phyloP scores from a whole-genome alignment of 2,888 invertebrate genomes.

The Biston stratarius region DNA sequence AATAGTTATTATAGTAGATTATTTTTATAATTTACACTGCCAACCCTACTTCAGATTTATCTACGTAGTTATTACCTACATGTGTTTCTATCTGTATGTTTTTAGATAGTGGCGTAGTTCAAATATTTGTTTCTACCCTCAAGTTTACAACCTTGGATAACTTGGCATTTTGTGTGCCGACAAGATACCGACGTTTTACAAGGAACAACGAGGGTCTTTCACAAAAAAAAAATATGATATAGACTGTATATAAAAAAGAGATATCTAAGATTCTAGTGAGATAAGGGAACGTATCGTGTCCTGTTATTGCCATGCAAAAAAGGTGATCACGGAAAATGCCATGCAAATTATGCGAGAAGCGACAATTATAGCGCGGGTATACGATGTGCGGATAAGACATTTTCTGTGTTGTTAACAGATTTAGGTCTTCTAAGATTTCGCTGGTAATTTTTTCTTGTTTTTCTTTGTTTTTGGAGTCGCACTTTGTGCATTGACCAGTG shows the following conservation, averaged over 20 bases:
- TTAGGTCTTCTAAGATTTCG: too few relatives aligned
- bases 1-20: too few relatives aligned
- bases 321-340: too few relatives aligned
- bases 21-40: not conserved
- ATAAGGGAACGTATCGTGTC: too few relatives aligned
- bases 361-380: too few relatives aligned
- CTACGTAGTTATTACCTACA: conserved; percentile 8
- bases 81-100: conserved; percentile 14
- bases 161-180: conserved; percentile 26
- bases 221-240: not conserved
- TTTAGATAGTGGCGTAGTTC: conserved; percentile 25
- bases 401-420: too few relatives aligned
- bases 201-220: not conserved
- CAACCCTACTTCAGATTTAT: conserved; percentile 9
- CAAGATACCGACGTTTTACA: conserved; percentile 5
- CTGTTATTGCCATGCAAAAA: too few relatives aligned
- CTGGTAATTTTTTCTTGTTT: too few relatives aligned
- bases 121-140: conserved; percentile 45
- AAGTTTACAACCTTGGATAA: conserved; percentile 27
- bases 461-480: too few relatives aligned
- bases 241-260: not conserved
- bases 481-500: too few relatives aligned
- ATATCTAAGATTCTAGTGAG: not conserved
- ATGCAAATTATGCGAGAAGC: too few relatives aligned
- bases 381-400: too few relatives aligned